Conservation (phyloP, 35 echinoderm and acorn worm genomes). For the Stichopus chloronotus region DNA sequence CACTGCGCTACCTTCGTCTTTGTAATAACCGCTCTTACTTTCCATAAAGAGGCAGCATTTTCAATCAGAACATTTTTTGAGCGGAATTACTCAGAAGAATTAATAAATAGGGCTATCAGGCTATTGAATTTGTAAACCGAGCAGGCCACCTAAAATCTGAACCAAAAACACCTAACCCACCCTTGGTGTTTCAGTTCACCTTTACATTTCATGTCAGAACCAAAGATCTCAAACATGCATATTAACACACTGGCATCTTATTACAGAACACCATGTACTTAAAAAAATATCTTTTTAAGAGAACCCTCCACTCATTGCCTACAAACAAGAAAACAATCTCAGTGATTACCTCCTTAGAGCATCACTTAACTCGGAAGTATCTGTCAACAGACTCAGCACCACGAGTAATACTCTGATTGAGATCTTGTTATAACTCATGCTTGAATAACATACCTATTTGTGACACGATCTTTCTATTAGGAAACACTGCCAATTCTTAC, state of each 20-base stretch:
- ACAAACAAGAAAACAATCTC: neutral
- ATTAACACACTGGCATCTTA: neutral
- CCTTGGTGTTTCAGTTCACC: neutral
- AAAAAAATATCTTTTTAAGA: no score
- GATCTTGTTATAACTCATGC: neutral
- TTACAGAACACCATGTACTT: neutral
- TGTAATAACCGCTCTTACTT: conserved; percentile 21
- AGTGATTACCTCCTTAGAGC: neutral
- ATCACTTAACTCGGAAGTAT: neutral
- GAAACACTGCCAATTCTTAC: neutral
- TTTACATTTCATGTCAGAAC: neutral
- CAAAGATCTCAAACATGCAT: neutral
- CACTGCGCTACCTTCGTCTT: neutral
- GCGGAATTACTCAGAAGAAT: neutral
- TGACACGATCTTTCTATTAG: neutral
- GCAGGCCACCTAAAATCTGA: neutral
- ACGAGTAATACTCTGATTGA: neutral
- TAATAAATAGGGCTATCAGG: neutral
- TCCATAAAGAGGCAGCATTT: neutral
- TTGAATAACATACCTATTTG: neutral
- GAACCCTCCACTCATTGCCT: neutral
- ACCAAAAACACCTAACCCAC: neutral
- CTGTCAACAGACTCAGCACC: neutral
- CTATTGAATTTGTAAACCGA: neutral
- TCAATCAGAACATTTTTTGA: neutral